phyloP scores from a whole-genome alignment of 2,888 invertebrate genomes.

The Thumatha senex region DNA sequence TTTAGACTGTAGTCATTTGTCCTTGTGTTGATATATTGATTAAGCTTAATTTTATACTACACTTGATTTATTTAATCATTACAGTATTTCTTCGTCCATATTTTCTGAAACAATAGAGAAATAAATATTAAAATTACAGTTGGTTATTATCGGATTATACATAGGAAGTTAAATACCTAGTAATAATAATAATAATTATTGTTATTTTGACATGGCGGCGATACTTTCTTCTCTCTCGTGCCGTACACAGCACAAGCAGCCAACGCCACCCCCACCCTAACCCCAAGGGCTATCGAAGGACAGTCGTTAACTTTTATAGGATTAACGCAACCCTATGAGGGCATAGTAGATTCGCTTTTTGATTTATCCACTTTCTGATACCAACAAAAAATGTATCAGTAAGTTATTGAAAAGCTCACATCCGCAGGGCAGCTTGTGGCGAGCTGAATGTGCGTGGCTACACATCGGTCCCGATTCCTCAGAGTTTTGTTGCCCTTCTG shows the following conservation, averaged over 20 bases:
- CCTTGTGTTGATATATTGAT: conserved; percentile 41
- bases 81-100: conserved; percentile 55
- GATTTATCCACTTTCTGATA: too few species aligned
- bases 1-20: conserved; percentile 26
- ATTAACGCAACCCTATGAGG: too few species aligned
- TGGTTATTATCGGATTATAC: too few species aligned
- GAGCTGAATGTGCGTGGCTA: too few species aligned
- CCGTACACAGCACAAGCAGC: conserved; percentile 73
- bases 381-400: too few species aligned
- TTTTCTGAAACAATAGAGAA: conserved; percentile 57
- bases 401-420: too few species aligned
- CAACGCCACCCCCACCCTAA: conserved; percentile 73
- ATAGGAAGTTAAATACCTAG: too few species aligned
- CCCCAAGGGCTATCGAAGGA: conserved; percentile 70
- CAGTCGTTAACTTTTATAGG: too few species aligned
- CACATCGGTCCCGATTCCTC: too few species aligned
- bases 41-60: conserved; percentile 33
- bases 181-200: conserved; percentile 77
- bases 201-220: conserved; percentile 67
- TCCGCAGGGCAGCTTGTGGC: too few species aligned
- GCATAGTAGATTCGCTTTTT: too few species aligned
- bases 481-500: too few species aligned
- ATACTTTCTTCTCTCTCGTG: conserved; percentile 66
- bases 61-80: conserved; percentile 17
- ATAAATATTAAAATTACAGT: not conserved